Conservation (phyloP, 2,113 vertebrate genomes). For the Cricetomys ansorgei region DNA sequence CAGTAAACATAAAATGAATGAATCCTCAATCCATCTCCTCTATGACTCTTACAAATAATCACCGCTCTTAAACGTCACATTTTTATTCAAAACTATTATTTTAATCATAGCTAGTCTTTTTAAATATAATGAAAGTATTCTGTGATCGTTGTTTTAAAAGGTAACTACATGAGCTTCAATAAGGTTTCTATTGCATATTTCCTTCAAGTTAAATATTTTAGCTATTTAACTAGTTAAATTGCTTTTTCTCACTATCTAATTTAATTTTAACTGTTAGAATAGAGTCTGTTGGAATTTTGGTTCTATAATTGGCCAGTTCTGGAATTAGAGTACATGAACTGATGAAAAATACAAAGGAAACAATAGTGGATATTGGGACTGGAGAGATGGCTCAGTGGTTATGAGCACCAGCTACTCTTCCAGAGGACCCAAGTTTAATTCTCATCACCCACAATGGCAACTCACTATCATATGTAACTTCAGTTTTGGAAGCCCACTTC, state of each 20-base stretch:
- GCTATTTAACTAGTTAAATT: slow-evolving; percentile 39
- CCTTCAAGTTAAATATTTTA: slow-evolving; percentile 8
- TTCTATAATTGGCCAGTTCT: slow-evolving; percentile 5
- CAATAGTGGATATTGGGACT: neutral
- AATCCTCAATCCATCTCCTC: neutral
- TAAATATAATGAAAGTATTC: slow-evolving; percentile 13
- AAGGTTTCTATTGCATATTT: neutral
- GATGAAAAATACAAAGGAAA: neutral
- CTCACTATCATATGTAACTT: neutral
- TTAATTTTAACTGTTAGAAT: neutral
- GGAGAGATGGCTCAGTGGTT: too few species aligned
- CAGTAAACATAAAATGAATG: neutral
- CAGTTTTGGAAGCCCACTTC: neutral
- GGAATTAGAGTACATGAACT: neutral
- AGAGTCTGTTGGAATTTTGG: neutral
- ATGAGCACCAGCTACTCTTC: neutral
- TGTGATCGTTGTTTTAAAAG: slow-evolving; percentile 1
- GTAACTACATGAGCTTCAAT: neutral
- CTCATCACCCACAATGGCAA: neutral
- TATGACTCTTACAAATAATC: neutral
- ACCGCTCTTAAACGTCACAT: slow-evolving; percentile 15
- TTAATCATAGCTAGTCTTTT: slow-evolving; percentile 25
- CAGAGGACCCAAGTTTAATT: neutral
- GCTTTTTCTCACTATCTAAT: neutral
- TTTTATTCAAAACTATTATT: neutral